phyloP scores from a whole-genome alignment of 2,888 invertebrate species.

The Eupithecia centaureata region DNA sequence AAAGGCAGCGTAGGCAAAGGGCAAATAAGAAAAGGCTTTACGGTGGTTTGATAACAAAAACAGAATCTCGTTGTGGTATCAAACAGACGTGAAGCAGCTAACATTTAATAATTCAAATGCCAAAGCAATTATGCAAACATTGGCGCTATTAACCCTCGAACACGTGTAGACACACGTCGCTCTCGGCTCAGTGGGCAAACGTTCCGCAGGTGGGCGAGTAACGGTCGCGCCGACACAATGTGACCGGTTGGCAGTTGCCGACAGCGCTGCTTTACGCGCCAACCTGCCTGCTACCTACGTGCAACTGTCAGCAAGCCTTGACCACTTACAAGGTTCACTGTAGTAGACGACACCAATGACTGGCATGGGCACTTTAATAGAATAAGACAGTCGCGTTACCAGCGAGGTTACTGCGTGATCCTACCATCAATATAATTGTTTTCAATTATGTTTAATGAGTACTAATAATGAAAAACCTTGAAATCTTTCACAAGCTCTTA shows the following conservation, averaged over 20 bases:
- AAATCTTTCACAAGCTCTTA: constrained; percentile 1
- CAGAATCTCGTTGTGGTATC: constrained; percentile 7
- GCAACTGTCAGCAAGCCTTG: constrained; percentile 36
- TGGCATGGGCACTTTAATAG: constrained; percentile 1
- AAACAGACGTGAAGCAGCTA: constrained; percentile 23
- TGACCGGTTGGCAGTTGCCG: constrained; percentile 55
- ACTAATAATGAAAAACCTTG: neutral
- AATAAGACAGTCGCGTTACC: neutral
- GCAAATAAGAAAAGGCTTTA: constrained; percentile 36
- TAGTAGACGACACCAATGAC: constrained; percentile 4
- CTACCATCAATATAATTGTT: neutral
- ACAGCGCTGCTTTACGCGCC: constrained; percentile 53
- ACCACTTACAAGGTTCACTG: constrained; percentile 31
- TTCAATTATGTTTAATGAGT: neutral
- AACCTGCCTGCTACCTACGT: constrained; percentile 46
- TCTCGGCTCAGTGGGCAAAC: constrained; percentile 78
- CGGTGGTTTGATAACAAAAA: too few relatives aligned
- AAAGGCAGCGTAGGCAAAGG: constrained; percentile 27
- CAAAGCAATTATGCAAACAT: constrained; percentile 50
- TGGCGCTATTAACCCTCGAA: constrained; percentile 54
- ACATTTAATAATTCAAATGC: constrained; percentile 42
- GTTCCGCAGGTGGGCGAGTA: constrained; percentile 79
- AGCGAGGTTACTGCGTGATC: neutral
- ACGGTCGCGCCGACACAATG: constrained; percentile 69
- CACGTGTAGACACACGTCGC: constrained; percentile 69